Percentiles rank a stretch among this genome's conserved stretches.
phyloP scores from a whole-genome alignment of 2,797 vertebrate species.

The Bovichtus variegatus region DNA sequence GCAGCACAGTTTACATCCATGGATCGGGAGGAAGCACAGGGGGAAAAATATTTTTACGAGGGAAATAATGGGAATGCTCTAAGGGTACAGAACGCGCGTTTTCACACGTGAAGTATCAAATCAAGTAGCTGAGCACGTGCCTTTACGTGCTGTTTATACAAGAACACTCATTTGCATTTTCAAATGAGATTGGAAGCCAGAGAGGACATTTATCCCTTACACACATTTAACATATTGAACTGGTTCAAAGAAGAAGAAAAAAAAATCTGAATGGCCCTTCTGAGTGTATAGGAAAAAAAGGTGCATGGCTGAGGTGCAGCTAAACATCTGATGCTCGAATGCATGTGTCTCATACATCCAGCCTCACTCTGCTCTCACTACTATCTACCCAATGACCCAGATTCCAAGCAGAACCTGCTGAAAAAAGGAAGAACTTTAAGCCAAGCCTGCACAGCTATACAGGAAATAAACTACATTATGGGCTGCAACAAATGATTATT shows the following conservation, averaged over 20 bases:
- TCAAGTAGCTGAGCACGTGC: background rate
- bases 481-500: no score
- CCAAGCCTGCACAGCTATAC: background rate
- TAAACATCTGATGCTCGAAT: constrained; percentile 26
- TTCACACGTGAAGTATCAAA: background rate
- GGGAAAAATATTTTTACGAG: background rate
- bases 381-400: constrained; percentile 32
- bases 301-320: background rate
- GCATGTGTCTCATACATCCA: constrained; percentile 37
- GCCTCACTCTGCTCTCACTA: constrained; percentile 8
- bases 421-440: constrained; percentile 10
- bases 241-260: background rate
- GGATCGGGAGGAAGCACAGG: constrained; percentile 1
- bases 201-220: background rate
- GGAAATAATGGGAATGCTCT: constrained; percentile 11
- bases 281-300: no score
- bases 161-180: constrained; percentile 28
- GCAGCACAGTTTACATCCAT: constrained; percentile 25
- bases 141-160: background rate
- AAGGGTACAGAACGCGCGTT: background rate
- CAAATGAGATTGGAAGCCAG: constrained; percentile 4
- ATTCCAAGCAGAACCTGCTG: constrained; percentile 25
- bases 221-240: background rate
- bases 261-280: no score
- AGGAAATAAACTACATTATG: constrained; percentile 17